Conservation (phyloP, 2,797 vertebrate genomes). For the Lepidocolaptes lacrymiger region DNA sequence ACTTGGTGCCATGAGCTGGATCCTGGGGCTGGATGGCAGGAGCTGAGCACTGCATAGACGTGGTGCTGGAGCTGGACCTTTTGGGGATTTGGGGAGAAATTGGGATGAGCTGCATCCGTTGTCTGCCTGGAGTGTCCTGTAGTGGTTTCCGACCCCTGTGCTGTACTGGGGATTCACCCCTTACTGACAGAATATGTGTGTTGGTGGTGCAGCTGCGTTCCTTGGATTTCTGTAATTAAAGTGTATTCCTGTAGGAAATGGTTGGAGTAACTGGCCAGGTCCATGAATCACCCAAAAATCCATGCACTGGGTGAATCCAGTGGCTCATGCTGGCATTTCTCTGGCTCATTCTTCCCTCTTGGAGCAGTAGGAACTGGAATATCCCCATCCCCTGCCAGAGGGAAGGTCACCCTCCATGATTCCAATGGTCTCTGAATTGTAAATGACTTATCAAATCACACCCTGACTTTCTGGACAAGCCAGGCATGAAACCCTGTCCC, state of each 20-base stretch:
- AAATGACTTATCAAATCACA: neutral
- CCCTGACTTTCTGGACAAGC: neutral
- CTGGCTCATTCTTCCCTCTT: neutral
- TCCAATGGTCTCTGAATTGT: neutral
- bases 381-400: neutral
- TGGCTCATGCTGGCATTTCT: accelerated
- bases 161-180: neutral
- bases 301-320: accelerated
- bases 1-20: accelerated
- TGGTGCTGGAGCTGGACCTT: neutral
- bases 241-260: constrained; percentile 24
- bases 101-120: neutral
- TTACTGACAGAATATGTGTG: neutral
- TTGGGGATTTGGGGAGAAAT: neutral
- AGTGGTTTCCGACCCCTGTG: neutral
- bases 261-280: neutral
- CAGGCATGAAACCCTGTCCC: neutral
- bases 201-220: neutral
- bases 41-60: accelerated
- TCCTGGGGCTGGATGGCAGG: neutral
- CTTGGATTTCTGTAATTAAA: constrained; percentile 45
- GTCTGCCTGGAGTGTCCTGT: accelerated
- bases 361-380: neutral
- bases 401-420: neutral
- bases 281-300: neutral